These are phyloP conservation scores for Rhagoletis zephyria DNA, from an alignment of 1,140 invertebrate species.

Conservation along the genomic window DNA sequence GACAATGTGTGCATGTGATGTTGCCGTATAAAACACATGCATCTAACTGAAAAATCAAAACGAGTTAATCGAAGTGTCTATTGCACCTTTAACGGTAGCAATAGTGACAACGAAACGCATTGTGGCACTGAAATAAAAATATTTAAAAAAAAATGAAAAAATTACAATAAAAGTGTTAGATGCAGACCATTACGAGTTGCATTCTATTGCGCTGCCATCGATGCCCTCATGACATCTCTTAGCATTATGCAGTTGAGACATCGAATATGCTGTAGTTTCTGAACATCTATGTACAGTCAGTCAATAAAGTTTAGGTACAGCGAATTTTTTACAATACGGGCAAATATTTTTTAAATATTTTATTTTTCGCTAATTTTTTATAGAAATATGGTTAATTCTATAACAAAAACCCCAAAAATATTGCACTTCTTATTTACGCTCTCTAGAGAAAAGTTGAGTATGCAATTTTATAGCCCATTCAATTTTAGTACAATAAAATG, in stretches of 20 bases:
- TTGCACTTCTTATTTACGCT: too few relatives aligned
- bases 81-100: conserved; percentile 21
- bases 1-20: not conserved
- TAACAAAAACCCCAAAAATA: too few relatives aligned
- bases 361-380: too few relatives aligned
- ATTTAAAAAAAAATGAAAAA: not conserved
- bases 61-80: conserved; percentile 3
- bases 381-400: too few relatives aligned
- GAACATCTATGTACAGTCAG: too few relatives aligned
- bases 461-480: too few relatives aligned
- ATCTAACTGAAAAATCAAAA: not conserved
- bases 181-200: not conserved
- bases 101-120: not conserved
- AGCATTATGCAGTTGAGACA: not conserved
- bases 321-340: too few relatives aligned
- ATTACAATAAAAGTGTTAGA: not conserved
- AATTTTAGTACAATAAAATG: too few relatives aligned
- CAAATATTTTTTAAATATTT: too few relatives aligned
- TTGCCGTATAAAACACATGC: not conserved
- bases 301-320: too few relatives aligned
- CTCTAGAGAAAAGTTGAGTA: too few relatives aligned
- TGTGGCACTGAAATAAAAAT: not conserved
- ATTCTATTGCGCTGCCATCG: not conserved
- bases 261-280: not conserved
- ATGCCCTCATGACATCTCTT: not conserved